phyloP scores from a whole-genome alignment of 2,888 invertebrate species.

The Hoplodrina ambigua region DNA sequence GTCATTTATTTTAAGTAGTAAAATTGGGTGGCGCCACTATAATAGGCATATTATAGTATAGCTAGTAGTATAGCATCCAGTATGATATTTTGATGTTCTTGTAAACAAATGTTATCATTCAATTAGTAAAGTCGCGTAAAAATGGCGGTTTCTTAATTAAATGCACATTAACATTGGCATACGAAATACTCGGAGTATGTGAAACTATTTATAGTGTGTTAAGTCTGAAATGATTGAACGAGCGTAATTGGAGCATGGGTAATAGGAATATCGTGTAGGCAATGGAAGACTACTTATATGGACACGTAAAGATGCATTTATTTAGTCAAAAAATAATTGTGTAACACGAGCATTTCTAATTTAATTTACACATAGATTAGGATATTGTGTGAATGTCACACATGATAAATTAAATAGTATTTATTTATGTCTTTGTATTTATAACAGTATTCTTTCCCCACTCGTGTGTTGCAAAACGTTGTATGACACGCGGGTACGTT shows the following conservation, averaged over 20 bases:
- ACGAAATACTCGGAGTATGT: conserved; percentile 16
- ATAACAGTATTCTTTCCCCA: no score
- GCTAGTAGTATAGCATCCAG: conserved; percentile 6
- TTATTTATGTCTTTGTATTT: no score
- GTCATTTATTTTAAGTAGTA: conserved; percentile 66
- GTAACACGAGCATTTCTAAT: background rate
- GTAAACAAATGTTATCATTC: conserved; percentile 18
- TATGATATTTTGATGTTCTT: background rate
- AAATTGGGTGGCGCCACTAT: conserved; percentile 39
- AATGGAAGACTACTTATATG: background rate
- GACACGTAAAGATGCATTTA: conserved; percentile 12
- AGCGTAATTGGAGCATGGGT: conserved; percentile 32
- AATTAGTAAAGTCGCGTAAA: conserved; percentile 29
- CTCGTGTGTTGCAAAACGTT: no score
- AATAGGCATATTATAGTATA: background rate
- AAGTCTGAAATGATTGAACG: conserved; percentile 17
- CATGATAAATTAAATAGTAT: no score
- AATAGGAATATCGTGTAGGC: conserved; percentile 19
- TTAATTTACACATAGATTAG: no score
- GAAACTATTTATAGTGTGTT: conserved; percentile 19
- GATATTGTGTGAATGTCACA: no score
- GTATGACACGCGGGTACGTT: no score
- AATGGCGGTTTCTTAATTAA: conserved; percentile 32
- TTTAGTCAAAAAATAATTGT: conserved; percentile 13
- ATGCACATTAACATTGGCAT: conserved; percentile 21